Evolutionary conservation across 1,140 invertebrate genomes (phyloP).

Genomic region (Ostrea denselamellosa): DNA sequence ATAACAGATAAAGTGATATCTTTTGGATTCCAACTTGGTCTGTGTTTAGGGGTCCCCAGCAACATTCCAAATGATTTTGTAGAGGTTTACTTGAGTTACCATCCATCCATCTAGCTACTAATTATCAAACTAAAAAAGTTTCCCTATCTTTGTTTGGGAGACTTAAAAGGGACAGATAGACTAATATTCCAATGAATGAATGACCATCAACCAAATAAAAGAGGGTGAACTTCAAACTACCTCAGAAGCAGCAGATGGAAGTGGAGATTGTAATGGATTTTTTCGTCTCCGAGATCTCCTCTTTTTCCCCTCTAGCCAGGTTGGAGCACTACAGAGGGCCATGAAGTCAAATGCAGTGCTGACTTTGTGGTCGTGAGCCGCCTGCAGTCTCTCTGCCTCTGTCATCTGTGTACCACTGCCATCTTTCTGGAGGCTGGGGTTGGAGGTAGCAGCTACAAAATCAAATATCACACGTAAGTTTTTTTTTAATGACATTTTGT

Average conservation of each 20-base stretch:
- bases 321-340: slow-evolving; percentile 74
- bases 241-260: slow-evolving; percentile 48
- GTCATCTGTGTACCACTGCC: not conserved
- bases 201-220: not conserved
- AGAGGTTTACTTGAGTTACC: too few species aligned
- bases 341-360: slow-evolving; percentile 72
- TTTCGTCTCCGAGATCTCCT: slow-evolving; percentile 66
- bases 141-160: too few species aligned
- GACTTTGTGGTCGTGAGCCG: slow-evolving; percentile 57
- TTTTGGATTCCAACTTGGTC: too few species aligned
- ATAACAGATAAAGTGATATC: too few species aligned
- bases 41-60: too few species aligned
- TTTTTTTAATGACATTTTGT: too few species aligned
- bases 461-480: not conserved
- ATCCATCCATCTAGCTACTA: too few species aligned
- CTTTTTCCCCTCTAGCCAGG: slow-evolving; percentile 72
- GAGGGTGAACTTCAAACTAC: not conserved
- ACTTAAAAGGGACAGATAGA: too few species aligned
- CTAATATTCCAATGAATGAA: too few species aligned
- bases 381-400: slow-evolving; percentile 33
- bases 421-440: not conserved
- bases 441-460: slow-evolving; percentile 41
- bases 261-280: slow-evolving; percentile 56
- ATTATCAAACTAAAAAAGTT: too few species aligned
- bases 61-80: too few species aligned